phyloP scores from a whole-genome alignment of 2,888 invertebrate genomes.

The Xestobium rufovillosum region DNA sequence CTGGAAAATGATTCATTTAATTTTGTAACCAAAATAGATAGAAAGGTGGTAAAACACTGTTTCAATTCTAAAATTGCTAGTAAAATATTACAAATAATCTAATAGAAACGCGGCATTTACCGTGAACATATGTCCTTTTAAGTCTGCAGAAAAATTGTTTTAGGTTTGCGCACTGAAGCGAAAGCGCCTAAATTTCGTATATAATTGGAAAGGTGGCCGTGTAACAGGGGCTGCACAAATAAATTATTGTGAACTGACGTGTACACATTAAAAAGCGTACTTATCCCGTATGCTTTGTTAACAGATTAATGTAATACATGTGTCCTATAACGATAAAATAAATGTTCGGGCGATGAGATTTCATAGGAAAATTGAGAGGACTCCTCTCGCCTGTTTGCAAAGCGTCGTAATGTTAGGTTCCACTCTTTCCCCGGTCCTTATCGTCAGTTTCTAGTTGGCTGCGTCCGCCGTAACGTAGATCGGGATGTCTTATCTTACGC shows the following conservation, averaged over 20 bases:
- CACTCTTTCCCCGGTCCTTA: constrained; percentile 40
- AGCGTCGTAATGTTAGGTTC: too few relatives aligned
- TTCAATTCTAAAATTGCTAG: too few relatives aligned
- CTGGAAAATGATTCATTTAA: too few relatives aligned
- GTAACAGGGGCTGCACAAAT: constrained; percentile 38
- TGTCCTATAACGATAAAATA: not conserved
- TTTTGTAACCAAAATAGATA: too few relatives aligned
- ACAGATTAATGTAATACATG: constrained; percentile 12
- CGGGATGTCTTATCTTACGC: constrained; percentile 41
- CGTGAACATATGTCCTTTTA: constrained; percentile 33
- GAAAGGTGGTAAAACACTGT: too few relatives aligned
- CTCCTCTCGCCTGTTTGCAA: too few relatives aligned
- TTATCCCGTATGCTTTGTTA: constrained; percentile 18
- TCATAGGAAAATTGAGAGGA: constrained; percentile 15
- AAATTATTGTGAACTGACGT: constrained; percentile 40
- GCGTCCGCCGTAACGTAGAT: constrained; percentile 41
- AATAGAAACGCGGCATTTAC: too few relatives aligned
- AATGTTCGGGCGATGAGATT: not conserved
- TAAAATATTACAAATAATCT: too few relatives aligned
- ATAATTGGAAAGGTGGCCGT: constrained; percentile 43
- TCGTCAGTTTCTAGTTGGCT: constrained; percentile 45
- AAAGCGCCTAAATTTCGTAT: constrained; percentile 41
- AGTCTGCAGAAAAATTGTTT: constrained; percentile 36
- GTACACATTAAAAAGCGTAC: constrained; percentile 27
- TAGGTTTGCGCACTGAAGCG: constrained; percentile 37